These are phyloP conservation scores for Distichodus sexfasciatus DNA, from an alignment of 2,797 vertebrate species.

Conservation along the genomic window DNA sequence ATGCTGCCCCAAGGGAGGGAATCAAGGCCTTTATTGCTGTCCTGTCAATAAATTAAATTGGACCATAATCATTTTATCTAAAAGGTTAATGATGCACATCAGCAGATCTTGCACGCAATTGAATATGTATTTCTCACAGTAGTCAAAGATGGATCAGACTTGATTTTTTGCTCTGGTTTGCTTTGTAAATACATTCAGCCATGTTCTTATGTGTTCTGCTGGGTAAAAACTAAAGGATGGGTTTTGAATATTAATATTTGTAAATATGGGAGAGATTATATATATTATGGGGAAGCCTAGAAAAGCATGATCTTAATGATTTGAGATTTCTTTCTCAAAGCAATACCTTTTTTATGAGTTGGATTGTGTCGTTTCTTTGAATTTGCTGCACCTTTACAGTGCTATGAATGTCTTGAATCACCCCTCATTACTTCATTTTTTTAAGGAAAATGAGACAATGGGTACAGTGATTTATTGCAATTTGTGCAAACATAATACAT, in stretches of 20 bases:
- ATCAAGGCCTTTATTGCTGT: too few species aligned
- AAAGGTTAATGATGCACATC: too few species aligned
- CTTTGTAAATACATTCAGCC: slow-evolving; percentile 3
- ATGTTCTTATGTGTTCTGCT: not conserved
- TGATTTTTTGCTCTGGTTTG: not conserved
- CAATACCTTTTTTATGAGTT: not conserved
- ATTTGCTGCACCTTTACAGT: not conserved
- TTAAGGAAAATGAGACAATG: too few species aligned
- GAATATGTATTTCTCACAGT: not conserved
- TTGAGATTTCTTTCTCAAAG: not conserved
- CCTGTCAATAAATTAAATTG: too few species aligned
- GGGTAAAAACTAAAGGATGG: not conserved
- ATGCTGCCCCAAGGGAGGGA: too few species aligned
- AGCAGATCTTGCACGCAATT: too few species aligned
- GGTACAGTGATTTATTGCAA: too few species aligned
- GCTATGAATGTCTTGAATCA: too few species aligned
- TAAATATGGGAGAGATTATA: slow-evolving; percentile 40
- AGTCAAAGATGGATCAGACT: not conserved
- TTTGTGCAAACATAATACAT: too few species aligned
- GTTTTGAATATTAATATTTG: slow-evolving; percentile 27
- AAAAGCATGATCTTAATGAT: not conserved
- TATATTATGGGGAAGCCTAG: slow-evolving; percentile 25
- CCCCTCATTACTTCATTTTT: too few species aligned
- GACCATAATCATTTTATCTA: too few species aligned
- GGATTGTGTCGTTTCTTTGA: not conserved